Evolutionary conservation across 2,797 vertebrate species (phyloP).

Genomic region (Knipowitschia caucasica): DNA sequence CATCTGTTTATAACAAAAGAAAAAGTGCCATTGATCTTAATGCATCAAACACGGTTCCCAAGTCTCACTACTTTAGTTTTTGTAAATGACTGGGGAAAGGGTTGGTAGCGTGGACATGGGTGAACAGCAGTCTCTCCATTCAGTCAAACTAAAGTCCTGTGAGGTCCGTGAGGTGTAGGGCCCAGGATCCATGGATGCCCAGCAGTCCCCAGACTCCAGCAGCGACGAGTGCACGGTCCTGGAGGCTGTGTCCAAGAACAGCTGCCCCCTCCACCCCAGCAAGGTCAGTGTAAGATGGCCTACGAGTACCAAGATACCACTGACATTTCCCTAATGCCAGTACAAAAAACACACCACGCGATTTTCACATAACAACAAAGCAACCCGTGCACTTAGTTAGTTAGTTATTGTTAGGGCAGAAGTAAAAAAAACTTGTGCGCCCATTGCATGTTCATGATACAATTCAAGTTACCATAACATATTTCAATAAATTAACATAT

Average conservation of each 20-base stretch:
- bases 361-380: too few relatives aligned
- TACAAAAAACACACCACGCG: too few relatives aligned
- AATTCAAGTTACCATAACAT: too few relatives aligned
- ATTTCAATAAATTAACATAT: too few relatives aligned
- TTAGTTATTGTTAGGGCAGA: too few relatives aligned
- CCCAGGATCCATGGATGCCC: slow-evolving; percentile 80
- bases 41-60: not conserved
- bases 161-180: not conserved
- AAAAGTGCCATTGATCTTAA: too few relatives aligned
- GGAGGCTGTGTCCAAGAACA: slow-evolving; percentile 89
- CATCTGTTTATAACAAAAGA: too few relatives aligned
- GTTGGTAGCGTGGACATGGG: not conserved
- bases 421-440: too few relatives aligned
- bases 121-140: not conserved
- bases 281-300: slow-evolving; percentile 78
- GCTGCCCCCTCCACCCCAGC: slow-evolving; percentile 88
- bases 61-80: not conserved
- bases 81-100: not conserved
- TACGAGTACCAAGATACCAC: too few relatives aligned
- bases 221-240: slow-evolving; percentile 94
- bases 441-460: too few relatives aligned
- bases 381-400: too few relatives aligned
- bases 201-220: slow-evolving; percentile 92
- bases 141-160: not conserved
- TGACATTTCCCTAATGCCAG: too few relatives aligned